Evolutionary conservation across 2,888 invertebrate species (phyloP), one percentile per base, ranked within the genome.

Genomic region (Hoplodrina ambigua): DNA sequence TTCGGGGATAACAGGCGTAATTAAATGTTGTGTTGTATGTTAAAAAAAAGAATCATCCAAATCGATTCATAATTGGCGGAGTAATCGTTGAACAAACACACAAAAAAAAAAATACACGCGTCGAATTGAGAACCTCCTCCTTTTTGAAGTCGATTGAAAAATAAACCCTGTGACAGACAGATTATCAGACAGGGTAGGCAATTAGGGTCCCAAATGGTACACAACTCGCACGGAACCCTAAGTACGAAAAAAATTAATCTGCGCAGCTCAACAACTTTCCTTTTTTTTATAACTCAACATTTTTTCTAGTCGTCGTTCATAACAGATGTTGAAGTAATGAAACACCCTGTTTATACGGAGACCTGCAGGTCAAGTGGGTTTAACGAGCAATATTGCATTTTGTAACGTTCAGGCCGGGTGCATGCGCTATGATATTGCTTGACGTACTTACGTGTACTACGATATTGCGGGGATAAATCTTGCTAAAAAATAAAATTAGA

Each of bases 351-450:
- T 84, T 86, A 81, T 70, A 78, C 72, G 69, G 64, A 75, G 86
- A 84, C 87, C 88, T 73, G 56, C 82, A 80, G 94, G 94, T 94
- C 93, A 94, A 94, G 94, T 94, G 94, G 92, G 86, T 87, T 89
- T 93, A 93, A 94, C 94, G 88, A 94, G 93, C 91, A 90, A 93
- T 94, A 94, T 94, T 94, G 92, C 93, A 93, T 94, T 93, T 93
- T 91, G 89, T 91, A 87, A 75, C 76, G 84, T 68, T 82, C 82
- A 85, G 81, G 71, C 76, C 78, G 81, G 81, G 70, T 78, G 81
- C 70, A 82, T 82, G 78, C 80, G 69, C 72, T 82, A 77, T 76
- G 68, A 70, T 84, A 84, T 84, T 80, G 66, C 76, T 75, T 76
- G 80, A 82, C 73, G 77, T 71, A 41, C 10, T 65, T 75, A 69